These are phyloP conservation scores for Hydropotes inermis DNA, from an alignment of 2,113 vertebrate genomes.

Conservation along the genomic window DNA sequence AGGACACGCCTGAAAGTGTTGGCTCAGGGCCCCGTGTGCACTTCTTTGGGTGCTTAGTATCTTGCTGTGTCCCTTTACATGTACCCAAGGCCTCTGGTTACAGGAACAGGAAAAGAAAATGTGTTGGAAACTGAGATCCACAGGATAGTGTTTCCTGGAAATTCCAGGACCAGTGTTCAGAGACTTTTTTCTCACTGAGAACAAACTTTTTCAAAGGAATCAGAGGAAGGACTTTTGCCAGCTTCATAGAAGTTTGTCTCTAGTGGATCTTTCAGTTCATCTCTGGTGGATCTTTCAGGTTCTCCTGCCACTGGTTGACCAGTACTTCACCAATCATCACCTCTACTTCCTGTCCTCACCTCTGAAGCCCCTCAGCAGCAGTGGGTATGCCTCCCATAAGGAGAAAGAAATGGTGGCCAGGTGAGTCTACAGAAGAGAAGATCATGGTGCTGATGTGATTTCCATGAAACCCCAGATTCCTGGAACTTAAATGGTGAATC, in stretches of 20 bases:
- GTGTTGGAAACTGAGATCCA: not conserved
- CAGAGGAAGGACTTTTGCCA: not conserved
- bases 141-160: not conserved
- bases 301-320: conserved; percentile 96
- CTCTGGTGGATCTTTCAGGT: conserved; percentile 84
- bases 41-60: not conserved
- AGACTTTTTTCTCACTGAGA: not conserved
- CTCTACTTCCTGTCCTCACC: conserved; percentile 98
- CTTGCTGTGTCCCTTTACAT: not conserved
- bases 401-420: conserved; percentile 99
- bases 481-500: not conserved
- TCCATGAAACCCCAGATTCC: not conserved
- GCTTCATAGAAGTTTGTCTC: conserved; percentile 30
- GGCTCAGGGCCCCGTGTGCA: not conserved
- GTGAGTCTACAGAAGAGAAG: conserved; percentile 78
- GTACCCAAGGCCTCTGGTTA: not conserved
- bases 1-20: not conserved
- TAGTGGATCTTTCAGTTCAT: conserved; percentile 77
- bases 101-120: not conserved
- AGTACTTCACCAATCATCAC: conserved; percentile 98
- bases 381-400: conserved; percentile 97
- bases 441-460: rapidly evolving
- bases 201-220: not conserved
- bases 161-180: not conserved
- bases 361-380: conserved; percentile 94